Evolutionary conservation across 2,888 invertebrate genomes (phyloP).

Genomic region (Mesorhabditis sp.): DNA sequence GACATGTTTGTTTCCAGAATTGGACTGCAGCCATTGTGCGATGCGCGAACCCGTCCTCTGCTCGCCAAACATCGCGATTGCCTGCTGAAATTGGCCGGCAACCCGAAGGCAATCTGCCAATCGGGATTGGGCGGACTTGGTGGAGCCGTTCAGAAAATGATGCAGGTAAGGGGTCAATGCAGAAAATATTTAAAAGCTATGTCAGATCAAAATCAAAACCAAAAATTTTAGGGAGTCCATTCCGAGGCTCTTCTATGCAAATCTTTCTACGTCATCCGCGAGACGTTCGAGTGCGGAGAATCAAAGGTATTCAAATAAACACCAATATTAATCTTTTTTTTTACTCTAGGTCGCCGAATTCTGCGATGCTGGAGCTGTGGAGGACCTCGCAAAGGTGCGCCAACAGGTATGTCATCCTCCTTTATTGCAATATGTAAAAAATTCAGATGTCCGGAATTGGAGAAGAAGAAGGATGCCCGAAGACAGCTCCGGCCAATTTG

Average conservation of each 20-base stretch:
- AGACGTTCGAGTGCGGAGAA: conserved; percentile 50
- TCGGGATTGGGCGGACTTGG: conserved; percentile 40
- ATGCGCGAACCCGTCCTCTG: conserved; percentile 34
- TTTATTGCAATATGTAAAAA: conserved; percentile 3
- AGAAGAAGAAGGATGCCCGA: conserved; percentile 52
- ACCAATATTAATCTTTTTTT: neutral
- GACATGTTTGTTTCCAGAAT: conserved; percentile 30
- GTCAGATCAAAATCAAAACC: conserved; percentile 8
- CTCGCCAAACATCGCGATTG: conserved; percentile 43
- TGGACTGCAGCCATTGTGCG: conserved; percentile 52
- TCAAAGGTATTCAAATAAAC: neutral
- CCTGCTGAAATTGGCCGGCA: conserved; percentile 31
- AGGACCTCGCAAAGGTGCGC: conserved; percentile 37
- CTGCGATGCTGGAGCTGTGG: conserved; percentile 37
- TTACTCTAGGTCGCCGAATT: conserved; percentile 26
- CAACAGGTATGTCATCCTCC: conserved; percentile 24
- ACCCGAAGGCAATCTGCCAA: conserved; percentile 41
- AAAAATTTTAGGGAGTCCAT: conserved; percentile 42
- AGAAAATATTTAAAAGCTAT: neutral
- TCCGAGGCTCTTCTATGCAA: conserved; percentile 55
- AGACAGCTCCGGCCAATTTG: conserved; percentile 39
- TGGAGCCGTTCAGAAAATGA: conserved; percentile 44
- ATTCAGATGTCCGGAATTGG: conserved; percentile 47
- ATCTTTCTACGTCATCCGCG: conserved; percentile 49
- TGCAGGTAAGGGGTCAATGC: conserved; percentile 22